These are phyloP conservation scores for Campylomormyrus numenius DNA, from an alignment of 2,113 vertebrate species.

Conservation along the genomic window DNA sequence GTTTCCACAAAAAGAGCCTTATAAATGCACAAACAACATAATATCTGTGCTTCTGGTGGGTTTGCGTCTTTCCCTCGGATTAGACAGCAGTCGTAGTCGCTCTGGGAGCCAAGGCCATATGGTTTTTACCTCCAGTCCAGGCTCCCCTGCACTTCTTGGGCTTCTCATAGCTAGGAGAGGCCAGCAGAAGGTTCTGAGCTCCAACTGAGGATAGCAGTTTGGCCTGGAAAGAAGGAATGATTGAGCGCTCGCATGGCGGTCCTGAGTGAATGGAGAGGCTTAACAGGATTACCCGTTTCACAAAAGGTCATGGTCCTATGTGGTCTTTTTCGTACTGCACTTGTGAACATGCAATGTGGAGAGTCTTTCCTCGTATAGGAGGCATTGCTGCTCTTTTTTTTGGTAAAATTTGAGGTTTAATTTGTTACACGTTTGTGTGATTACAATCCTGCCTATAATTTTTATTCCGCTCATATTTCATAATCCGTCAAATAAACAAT, in stretches of 20 bases:
- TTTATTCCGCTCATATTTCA: not conserved
- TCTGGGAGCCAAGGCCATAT: not conserved
- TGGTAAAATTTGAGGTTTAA: conserved; percentile 13
- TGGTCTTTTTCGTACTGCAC: conserved; percentile 12
- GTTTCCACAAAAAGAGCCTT: not conserved
- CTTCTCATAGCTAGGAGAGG: not conserved
- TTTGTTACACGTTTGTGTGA: not conserved
- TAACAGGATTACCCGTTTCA: conserved; percentile 36
- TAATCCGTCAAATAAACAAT: not conserved
- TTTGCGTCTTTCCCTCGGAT: not conserved
- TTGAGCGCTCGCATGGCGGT: conserved; percentile 4
- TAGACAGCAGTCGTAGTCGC: not conserved
- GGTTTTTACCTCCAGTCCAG: not conserved
- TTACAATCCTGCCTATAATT: not conserved
- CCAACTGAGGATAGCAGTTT: not conserved
- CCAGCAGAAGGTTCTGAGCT: not conserved
- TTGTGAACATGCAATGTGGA: conserved; percentile 18
- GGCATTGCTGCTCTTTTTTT: not conserved
- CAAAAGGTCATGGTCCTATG: conserved; percentile 26
- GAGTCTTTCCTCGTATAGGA: not conserved
- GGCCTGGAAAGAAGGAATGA: not conserved
- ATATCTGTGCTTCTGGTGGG: not conserved
- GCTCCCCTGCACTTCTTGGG: not conserved
- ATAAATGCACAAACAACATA: not conserved
- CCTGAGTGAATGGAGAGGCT: conserved; percentile 17